Base-by-base conservation (phyloP, 37 sponge, comb jelly and placozoan genomes). In the Halisarca cf. caerulea region DNA sequence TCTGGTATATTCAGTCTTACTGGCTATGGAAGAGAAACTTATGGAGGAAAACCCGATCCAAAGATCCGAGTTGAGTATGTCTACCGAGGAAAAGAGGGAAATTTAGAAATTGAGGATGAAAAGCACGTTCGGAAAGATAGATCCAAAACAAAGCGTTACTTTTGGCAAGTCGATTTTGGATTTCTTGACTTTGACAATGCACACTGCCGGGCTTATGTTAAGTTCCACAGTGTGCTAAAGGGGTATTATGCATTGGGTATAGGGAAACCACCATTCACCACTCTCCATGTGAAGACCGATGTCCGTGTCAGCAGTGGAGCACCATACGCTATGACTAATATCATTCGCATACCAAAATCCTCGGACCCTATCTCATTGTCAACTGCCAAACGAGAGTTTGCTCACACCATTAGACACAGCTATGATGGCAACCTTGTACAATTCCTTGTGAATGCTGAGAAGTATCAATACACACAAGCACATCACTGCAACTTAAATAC, bases 311-410 rank as follows among this genome's bases (percentile, higher is more conserved):
- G n/a, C n/a, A n/a, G n/a, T n/a, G 75, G 58, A 57, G 58, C 84
- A 1, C 75, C 77, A 1, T 84, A 84, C 28, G 44, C 84, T 3
- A 36, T 28, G 14, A 2, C 6, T 0, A 24, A 17, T 40, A 58
- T 5, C 15, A 39, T 84, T 0, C 20, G 43, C 7, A 58, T 84
- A 7, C 75, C 61, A 15, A 0, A 20, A 21, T 71, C 73, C 11
- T 41, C 53, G n/a, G 2, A 35, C 18, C 27, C 53, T 6, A 58
- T 9, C n/a, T 2, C 42, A n/a, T 30, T 3, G 11, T 18, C 17
- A 24, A 84, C 84, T 54, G 84, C 84, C 0, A 18, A 59, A 20
- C 84, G 71, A 34, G 84, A 84, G 60, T 72, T 84, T 0, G 84
- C 60, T 34, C 84, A 84, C 77, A 84, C 75, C 0, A 43, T 84